phyloP scores from a whole-genome alignment of 1,140 invertebrate genomes.

The silkworm (Bombyx mori) region DNA sequence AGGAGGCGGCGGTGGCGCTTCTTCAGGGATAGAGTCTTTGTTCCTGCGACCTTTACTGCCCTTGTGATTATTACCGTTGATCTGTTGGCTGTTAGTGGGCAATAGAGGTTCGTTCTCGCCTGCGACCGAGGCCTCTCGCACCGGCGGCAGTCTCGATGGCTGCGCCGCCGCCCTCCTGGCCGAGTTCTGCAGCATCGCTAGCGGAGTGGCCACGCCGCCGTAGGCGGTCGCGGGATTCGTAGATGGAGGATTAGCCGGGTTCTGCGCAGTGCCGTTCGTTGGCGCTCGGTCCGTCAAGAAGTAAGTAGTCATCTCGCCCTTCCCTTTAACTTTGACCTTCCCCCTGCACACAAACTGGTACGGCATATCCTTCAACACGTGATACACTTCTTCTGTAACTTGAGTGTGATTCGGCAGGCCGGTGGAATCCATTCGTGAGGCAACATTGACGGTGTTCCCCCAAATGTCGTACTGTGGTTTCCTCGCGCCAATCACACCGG shows the following conservation, averaged over 20 bases:
- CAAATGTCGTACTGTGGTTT: constrained; percentile 98
- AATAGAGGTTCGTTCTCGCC: constrained; percentile 79
- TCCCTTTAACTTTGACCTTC: constrained; percentile 92
- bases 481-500: constrained; percentile 93
- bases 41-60: constrained; percentile 62
- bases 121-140: constrained; percentile 65
- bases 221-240: constrained; percentile 71
- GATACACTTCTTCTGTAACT: constrained; percentile 88
- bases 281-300: constrained; percentile 81
- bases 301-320: constrained; percentile 95
- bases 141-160: constrained; percentile 52
- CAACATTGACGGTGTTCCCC: constrained; percentile 96
- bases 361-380: constrained; percentile 78
- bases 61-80: constrained; percentile 68
- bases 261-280: constrained; percentile 29
- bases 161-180: constrained; percentile 56
- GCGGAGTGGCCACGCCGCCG: constrained; percentile 78
- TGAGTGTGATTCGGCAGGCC: constrained; percentile 88
- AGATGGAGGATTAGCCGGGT: constrained; percentile 30
- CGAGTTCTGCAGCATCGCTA: constrained; percentile 76
- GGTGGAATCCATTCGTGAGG: constrained; percentile 90
- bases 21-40: constrained; percentile 46
- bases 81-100: constrained; percentile 70
- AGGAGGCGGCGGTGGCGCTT: constrained; percentile 72
- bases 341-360: constrained; percentile 88